Percentiles rank a stretch among this genome's conserved stretches.
Conservation (phyloP, 2,797 vertebrate species). For the Linurgus olivaceus region DNA sequence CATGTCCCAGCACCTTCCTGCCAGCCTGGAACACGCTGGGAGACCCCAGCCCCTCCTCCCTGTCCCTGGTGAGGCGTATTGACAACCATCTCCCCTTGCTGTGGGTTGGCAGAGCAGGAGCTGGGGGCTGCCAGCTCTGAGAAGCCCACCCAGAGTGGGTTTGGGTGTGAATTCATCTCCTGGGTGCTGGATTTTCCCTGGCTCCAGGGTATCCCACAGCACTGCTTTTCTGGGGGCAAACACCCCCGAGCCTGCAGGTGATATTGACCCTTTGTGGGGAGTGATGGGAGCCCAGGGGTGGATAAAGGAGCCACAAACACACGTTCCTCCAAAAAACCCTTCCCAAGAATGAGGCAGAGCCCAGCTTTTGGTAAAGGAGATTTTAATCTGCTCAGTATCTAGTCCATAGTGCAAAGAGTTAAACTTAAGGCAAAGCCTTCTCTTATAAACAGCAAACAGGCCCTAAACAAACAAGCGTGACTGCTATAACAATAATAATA, state of each 20-base stretch:
- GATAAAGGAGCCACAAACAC: not conserved
- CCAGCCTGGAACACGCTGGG: not conserved
- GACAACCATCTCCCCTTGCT: rapidly evolving
- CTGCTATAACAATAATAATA: not conserved
- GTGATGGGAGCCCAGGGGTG: too few species aligned
- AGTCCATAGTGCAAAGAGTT: slow-evolving; percentile 55
- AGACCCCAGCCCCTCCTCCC: not conserved
- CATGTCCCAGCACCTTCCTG: rapidly evolving
- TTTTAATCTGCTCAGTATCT: slow-evolving; percentile 46
- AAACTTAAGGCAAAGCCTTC: slow-evolving; percentile 62
- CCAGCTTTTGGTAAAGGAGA: slow-evolving; percentile 12
- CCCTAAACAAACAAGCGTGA: not conserved
- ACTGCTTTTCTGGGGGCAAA: not conserved
- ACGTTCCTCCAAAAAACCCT: not conserved
- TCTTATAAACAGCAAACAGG: slow-evolving; percentile 21
- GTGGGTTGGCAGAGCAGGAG: not conserved
- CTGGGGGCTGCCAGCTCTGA: not conserved
- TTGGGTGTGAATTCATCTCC: not conserved
- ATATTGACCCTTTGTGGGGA: not conserved
- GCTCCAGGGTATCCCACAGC: not conserved
- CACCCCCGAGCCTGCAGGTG: not conserved
- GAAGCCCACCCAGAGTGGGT: not conserved
- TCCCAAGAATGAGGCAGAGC: not conserved
- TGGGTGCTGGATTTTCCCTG: not conserved
- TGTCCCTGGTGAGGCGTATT: too few species aligned